Evolutionary conservation across 2,888 invertebrate species (phyloP), one percentile per base, ranked within the genome.

Genomic region (Mimumesa dahlbomi): DNA sequence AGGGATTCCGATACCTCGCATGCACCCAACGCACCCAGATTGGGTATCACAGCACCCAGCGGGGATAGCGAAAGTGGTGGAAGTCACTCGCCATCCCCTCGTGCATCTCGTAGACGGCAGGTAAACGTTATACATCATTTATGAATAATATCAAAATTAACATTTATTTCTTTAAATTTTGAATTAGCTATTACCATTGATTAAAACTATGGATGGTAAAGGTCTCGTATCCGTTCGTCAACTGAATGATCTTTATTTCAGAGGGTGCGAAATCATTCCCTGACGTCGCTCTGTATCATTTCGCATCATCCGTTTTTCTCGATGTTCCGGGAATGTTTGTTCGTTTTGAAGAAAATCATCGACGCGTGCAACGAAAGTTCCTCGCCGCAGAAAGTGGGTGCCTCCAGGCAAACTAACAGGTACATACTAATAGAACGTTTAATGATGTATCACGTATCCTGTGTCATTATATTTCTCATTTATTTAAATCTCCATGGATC

Each of bases 281-380:
- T 99, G 79, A 99, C 99, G 36, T 98, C 99, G 49, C 91, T 99
- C 62, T 99, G 99, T 91, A 93, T 99, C 81, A 93, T 99, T 62
- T 98, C 98, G 72, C 99, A 99, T 92, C 99, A 99, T 92, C 98
- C 99, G 34, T 99, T 99, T 91, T 98, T 99, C 91, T 96, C 98
- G 73, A 97, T 96, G 85, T 99, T 99, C 91, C 95, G 99, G 78
- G 98, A 99, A 92, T 98, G 98, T 91, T 93, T 99, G 82, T 96
- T 96, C 91, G 95, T 98, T 83, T 92, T 99, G 85, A 97, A 98
- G 90, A 96, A 96, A 88, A 92, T 99, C 79, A 98, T 99, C 84
- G 98, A 99, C 91, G 97, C 98, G 65, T 98, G 98, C 91, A 98
- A 99, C 91, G 97, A 98, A 91, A 95, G 96, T 85, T 95, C 95